phyloP scores from a whole-genome alignment of 2,888 invertebrate genomes.

The Parascotia fuliginaria region DNA sequence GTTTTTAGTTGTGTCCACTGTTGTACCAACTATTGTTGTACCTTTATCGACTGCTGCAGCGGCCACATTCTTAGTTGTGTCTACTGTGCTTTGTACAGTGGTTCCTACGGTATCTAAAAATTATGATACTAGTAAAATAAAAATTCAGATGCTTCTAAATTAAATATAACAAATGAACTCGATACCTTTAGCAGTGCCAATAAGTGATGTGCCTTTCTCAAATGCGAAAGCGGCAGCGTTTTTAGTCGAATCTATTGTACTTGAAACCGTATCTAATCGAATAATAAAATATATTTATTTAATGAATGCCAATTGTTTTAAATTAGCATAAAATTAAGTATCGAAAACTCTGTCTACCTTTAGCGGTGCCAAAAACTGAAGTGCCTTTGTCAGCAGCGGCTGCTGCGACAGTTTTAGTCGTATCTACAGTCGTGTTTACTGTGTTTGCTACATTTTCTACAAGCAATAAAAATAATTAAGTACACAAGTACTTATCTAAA shows the following conservation, averaged over 20 bases:
- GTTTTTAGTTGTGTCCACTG: conserved; percentile 34
- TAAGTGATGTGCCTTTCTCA: conserved; percentile 43
- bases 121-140: conserved; percentile 7
- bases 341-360: conserved; percentile 39
- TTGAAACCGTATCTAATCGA: conserved; percentile 46
- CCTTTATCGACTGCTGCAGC: conserved; percentile 24
- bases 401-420: conserved; percentile 31
- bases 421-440: conserved; percentile 23
- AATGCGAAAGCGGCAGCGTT: conserved; percentile 20
- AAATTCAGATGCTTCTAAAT: not conserved
- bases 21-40: conserved; percentile 20
- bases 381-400: conserved; percentile 59
- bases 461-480: not conserved
- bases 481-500: not conserved
- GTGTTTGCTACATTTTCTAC: conserved; percentile 9
- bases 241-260: conserved; percentile 28
- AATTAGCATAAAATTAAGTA: not conserved
- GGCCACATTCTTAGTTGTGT: conserved; percentile 35
- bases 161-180: not conserved
- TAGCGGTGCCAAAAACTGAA: conserved; percentile 55
- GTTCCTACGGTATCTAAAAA: conserved; percentile 46
- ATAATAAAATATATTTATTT: not conserved
- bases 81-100: conserved; percentile 45
- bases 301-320: not conserved
- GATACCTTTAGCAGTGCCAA: conserved; percentile 56